These are phyloP conservation scores for Yponomeuta malinellus DNA, from an alignment of 2,888 invertebrate genomes.

Conservation along the genomic window DNA sequence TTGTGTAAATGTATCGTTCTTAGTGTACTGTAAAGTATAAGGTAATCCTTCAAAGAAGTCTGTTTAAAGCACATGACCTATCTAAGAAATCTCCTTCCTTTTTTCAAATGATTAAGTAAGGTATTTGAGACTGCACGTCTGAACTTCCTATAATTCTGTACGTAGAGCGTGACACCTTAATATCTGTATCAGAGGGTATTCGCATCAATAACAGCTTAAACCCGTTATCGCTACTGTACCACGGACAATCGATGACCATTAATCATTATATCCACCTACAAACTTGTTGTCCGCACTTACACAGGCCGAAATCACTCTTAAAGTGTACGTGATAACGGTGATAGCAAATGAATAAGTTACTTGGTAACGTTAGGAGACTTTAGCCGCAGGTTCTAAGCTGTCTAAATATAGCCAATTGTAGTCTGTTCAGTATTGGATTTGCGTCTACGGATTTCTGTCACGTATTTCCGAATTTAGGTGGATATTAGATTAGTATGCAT, in stretches of 20 bases:
- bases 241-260: slow-evolving; percentile 9
- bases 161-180: neutral
- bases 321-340: neutral
- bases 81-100: too few species aligned
- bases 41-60: too few species aligned
- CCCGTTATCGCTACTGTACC: slow-evolving; percentile 1
- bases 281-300: neutral
- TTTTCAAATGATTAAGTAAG: too few species aligned
- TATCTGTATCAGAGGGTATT: neutral
- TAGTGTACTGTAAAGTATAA: too few species aligned
- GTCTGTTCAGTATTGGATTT: neutral
- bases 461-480: neutral
- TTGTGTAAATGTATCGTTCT: too few species aligned
- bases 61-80: too few species aligned
- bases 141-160: too few species aligned
- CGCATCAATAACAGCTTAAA: slow-evolving; percentile 14
- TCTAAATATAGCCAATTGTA: neutral
- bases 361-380: neutral
- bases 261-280: slow-evolving; percentile 9
- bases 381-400: neutral
- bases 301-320: neutral
- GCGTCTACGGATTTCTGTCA: neutral
- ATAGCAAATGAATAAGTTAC: neutral
- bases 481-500: neutral
- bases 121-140: too few species aligned